These are phyloP conservation scores for Bicyclus anynana DNA, from an alignment of 1,140 invertebrate genomes.

Conservation along the genomic window DNA sequence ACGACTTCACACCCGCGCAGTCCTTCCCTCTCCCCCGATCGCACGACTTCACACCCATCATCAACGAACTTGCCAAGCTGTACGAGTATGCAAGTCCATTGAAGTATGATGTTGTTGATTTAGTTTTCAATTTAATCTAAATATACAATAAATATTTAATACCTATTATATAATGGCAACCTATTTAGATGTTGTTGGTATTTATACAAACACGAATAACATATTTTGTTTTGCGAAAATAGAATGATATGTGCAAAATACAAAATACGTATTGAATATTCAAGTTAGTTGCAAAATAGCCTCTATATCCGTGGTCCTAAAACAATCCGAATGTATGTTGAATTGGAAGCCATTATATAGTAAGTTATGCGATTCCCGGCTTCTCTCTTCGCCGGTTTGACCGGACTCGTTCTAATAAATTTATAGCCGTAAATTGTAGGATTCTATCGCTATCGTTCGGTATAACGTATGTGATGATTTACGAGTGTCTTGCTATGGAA, in stretches of 20 bases:
- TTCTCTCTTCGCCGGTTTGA: slow-evolving; percentile 16
- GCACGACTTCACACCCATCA: too few species aligned
- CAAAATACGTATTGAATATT: slow-evolving; percentile 5
- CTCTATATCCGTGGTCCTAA: background rate
- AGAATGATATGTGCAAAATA: background rate
- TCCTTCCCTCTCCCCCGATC: too few species aligned
- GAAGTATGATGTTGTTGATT: too few species aligned
- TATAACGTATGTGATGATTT: slow-evolving; percentile 21
- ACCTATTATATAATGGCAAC: too few species aligned
- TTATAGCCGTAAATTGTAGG: slow-evolving; percentile 26
- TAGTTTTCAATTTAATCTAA: too few species aligned
- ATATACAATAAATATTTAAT: too few species aligned
- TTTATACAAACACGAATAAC: background rate
- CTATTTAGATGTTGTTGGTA: too few species aligned
- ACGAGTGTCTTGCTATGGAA: slow-evolving; percentile 6
- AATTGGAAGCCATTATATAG: slow-evolving; percentile 20
- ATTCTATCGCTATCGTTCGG: slow-evolving; percentile 21
- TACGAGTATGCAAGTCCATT: too few species aligned
- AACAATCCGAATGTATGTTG: slow-evolving; percentile 5
- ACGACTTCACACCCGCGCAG: too few species aligned
- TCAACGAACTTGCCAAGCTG: too few species aligned
- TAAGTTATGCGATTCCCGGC: slow-evolving; percentile 25
- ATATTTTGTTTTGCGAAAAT: background rate
- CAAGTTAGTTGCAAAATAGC: background rate
- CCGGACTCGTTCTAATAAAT: slow-evolving; percentile 27